Base-by-base conservation (phyloP, 2,888 invertebrate genomes). In the Sphaerophoria taeniata region DNA sequence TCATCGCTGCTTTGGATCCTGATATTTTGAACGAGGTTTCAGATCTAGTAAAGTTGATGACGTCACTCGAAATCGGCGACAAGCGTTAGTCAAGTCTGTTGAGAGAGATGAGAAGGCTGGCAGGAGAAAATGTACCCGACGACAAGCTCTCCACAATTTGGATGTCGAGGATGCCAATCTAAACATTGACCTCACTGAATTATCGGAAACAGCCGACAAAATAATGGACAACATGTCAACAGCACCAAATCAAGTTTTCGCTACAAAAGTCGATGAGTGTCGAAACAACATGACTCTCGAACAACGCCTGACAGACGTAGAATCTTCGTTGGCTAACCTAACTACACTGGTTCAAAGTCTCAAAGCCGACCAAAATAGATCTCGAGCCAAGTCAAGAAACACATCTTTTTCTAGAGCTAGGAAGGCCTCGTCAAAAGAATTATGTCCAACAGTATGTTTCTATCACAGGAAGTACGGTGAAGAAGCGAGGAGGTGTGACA, bases 121-220 rank as follows among this genome's bases (percentile, higher is more conserved):
- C 70, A 16, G 70, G 60, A 9, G 56, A 49, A 33, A 60, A 43
- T n/a, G 16, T 69, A 5, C 69, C 67, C 4, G 70, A 76, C 34
- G 53, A 61, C 4, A 60, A 70, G 69, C 51, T 76, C 11, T 58
- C 39, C 11, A 75, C 74, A 3, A n/a, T 75, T 24, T 75, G 67
- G 74, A 65, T 74, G 56, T 5, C 56, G n/a, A 12, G 58, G 11
- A 14, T 65, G 67, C n/a, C 7, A 53, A 31, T 33, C 47, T 47
- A 31, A 33, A 60, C 34, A 36, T 36, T 39, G 63, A 47, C 4
- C 63, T 63, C 33, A 63, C 47, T 47, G 63, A 47, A n/a, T 33
- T 31, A 9, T 31, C 63, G n/a, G n/a, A n/a, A n/a, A n/a, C n/a
- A n/a, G n/a, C n/a, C n/a, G n/a, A n/a, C n/a, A n/a, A n/a, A n/a